Conservation (phyloP, 2,888 invertebrate species). For the Galerucella pusilla region DNA sequence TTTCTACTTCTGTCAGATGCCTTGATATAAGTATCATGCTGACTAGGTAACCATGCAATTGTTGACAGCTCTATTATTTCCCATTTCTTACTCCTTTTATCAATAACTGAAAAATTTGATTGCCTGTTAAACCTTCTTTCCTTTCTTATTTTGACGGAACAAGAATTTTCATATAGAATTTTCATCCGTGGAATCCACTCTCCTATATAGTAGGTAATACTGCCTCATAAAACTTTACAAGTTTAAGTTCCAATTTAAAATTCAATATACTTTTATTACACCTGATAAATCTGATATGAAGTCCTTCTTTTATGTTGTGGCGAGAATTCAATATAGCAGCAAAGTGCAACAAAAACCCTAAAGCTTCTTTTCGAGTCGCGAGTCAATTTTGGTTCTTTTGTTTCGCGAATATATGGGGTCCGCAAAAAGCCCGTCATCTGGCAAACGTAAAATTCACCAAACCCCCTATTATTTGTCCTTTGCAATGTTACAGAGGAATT, state of each 20-base stretch:
- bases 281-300: slow-evolving; percentile 44
- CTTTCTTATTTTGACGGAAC: background rate
- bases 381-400: slow-evolving; percentile 41
- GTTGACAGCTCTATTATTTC: no score
- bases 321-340: slow-evolving; percentile 43
- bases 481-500: slow-evolving; percentile 23
- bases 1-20: no score
- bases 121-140: no score
- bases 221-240: slow-evolving; percentile 27
- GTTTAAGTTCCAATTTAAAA: slow-evolving; percentile 46
- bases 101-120: no score
- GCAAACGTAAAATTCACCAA: slow-evolving; percentile 40
- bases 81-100: no score
- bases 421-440: slow-evolving; percentile 39
- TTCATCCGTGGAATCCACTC: slow-evolving; percentile 9
- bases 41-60: no score
- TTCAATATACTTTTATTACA: slow-evolving; percentile 47
- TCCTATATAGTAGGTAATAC: slow-evolving; percentile 24
- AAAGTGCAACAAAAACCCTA: slow-evolving; percentile 40
- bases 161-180: background rate
- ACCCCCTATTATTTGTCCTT: slow-evolving; percentile 30
- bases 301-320: slow-evolving; percentile 37
- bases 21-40: no score
- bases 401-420: slow-evolving; percentile 37
- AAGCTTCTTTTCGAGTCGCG: slow-evolving; percentile 36